Conservation (phyloP, 2,113 vertebrate genomes). For the Melierax canorus region DNA sequence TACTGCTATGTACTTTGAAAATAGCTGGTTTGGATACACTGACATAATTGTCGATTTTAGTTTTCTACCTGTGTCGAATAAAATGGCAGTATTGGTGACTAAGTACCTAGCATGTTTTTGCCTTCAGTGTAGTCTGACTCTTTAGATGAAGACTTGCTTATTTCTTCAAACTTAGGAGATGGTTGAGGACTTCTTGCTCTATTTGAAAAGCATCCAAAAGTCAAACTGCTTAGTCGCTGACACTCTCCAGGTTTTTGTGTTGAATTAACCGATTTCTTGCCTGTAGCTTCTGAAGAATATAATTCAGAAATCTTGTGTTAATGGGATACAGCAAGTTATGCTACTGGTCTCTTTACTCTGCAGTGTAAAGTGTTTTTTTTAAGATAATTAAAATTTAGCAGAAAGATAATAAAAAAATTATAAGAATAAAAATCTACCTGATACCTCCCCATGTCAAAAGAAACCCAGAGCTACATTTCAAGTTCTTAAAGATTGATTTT, state of each 20-base stretch:
- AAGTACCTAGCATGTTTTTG: slow-evolving; percentile 63
- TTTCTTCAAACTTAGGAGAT: slow-evolving; percentile 77
- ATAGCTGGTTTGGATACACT: neutral
- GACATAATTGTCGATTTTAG: neutral
- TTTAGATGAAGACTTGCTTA: slow-evolving; percentile 62
- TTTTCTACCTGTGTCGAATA: neutral
- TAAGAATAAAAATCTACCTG: neutral
- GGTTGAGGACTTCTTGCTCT: slow-evolving; percentile 86
- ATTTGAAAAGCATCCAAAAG: slow-evolving; percentile 92
- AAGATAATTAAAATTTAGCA: neutral
- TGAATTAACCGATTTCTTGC: slow-evolving; percentile 65
- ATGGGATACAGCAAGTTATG: neutral
- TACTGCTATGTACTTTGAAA: neutral
- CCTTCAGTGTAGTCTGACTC: slow-evolving; percentile 42
- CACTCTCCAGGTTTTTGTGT: slow-evolving; percentile 79
- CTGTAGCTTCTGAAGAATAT: slow-evolving; percentile 74
- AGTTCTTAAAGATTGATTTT: neutral
- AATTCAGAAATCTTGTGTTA: slow-evolving; percentile 33
- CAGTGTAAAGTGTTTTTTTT: neutral
- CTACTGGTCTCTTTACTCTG: neutral
- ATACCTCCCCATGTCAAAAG: neutral
- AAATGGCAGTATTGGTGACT: neutral
- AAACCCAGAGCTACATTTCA: neutral
- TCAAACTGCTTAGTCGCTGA: slow-evolving; percentile 89
- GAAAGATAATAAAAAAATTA: neutral